Base-by-base conservation (phyloP, 2,113 vertebrate genomes). In the Leuciscus idus region DNA sequence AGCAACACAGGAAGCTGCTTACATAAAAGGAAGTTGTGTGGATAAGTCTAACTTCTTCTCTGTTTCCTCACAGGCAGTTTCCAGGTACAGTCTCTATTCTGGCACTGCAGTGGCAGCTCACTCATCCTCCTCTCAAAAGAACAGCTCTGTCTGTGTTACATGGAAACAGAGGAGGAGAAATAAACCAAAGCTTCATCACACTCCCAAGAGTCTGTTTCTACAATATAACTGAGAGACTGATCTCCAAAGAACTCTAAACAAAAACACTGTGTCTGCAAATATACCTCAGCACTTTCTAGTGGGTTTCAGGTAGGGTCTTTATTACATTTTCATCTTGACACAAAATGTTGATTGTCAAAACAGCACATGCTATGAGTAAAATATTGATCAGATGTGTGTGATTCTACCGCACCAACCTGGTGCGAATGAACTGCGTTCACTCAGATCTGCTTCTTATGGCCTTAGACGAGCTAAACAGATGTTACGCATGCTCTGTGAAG, bases 81-180 rank as follows among this genome's bases (percentile, higher is more conserved):
- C 72, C 96, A 96, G 83, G 95, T 99, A 0, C 91, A 95, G 0
- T 95, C 96, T 0, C 61, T 99, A 5, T 94, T 89, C 87, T 99
- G 98, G 98, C 95, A 97, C 70, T 76, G 88, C 64, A 95, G 86
- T 0, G 98, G 97, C 30, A 94, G 97, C 61, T 94, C 95, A 2
- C 62, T 99, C 87, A 92, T 93, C 3, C 94, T 99, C 12, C 86
- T 98, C 52, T 95, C 96, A 26, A 99, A 98, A 89, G 98, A 99
- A 6, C 95, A 96, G 89, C 94, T 98, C 72, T 99, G 98, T 80
- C 90, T 99, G 80, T 99, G 97, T 85, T 99, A 97, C 92, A 94
- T 98, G 90, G 97, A 97, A 64, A 92, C 88, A 0, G 92, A 93
- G 84, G 93, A 88, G 19, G 90, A 93, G 39, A 91, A 92, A 21